phyloP scores from a whole-genome alignment of 2,113 vertebrate species.

The Rhinolophus sinicus region DNA sequence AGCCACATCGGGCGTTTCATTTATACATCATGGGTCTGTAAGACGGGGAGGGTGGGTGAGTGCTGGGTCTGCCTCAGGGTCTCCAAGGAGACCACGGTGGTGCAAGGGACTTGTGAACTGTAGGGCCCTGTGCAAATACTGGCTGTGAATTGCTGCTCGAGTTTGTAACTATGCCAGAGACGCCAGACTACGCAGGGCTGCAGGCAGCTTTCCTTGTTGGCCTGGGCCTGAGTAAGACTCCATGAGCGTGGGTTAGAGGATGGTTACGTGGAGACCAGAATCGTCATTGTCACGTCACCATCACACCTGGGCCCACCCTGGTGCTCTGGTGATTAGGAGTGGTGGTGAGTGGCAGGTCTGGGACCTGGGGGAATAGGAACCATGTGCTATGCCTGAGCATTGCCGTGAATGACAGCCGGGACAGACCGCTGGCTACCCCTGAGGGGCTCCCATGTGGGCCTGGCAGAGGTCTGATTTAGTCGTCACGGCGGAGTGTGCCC shows the following conservation, averaged over 20 bases:
- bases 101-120: not conserved
- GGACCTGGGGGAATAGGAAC: not conserved
- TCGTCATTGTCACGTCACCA: rapidly evolving
- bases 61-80: rapidly evolving
- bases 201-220: not conserved
- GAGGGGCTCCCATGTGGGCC: rapidly evolving
- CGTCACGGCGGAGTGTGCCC: rapidly evolving
- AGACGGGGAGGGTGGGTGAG: rapidly evolving
- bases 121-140: rapidly evolving
- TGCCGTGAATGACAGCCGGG: rapidly evolving
- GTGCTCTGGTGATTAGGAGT: not conserved
- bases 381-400: rapidly evolving
- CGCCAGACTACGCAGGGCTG: rapidly evolving
- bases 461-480: not conserved
- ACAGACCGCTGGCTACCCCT: rapidly evolving
- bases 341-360: not conserved
- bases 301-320: not conserved
- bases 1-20: not conserved
- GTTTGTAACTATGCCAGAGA: not conserved
- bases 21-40: rapidly evolving
- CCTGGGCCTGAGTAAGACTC: too few relatives aligned
- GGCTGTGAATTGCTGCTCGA: rapidly evolving
- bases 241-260: rapidly evolving
- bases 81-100: rapidly evolving
- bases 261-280: rapidly evolving